Base-by-base conservation (phyloP, 1,140 invertebrate genomes). In the Steinernema feltiae region DNA sequence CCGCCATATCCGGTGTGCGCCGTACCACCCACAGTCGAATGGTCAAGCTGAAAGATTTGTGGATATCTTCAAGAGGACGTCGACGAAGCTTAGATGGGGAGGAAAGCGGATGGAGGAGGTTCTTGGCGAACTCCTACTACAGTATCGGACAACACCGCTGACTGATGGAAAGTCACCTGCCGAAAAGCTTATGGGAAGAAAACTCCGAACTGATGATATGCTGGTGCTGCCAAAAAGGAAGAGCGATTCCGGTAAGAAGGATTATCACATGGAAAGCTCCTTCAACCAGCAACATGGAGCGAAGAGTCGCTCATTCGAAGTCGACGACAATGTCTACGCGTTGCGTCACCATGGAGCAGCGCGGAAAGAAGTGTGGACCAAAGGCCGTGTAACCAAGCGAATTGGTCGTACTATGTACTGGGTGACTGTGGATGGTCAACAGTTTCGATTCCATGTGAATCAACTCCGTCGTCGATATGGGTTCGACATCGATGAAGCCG, bases 1-100 rank as follows among this genome's bases (percentile, higher is more conserved):
- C 46, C 31, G 63, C 0, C 83, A 83, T 70, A 78, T 80, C 0
- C 32, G 17, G 0, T 73, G 75, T 1, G 46, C 86, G 32, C 82
- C 86, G 53, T 85, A 80, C 71, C 80, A 86, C 77, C 86, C 82
- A 0, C 71, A 79, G 27, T 78, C 80, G 18, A 87, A 86, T 74
- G 83, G 83, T 53, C 69, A 76, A 48, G 84, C 83, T 18, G 84
- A 86, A 77, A 17, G 84, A 0, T 85, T 87, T 69, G 82, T 86
- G 7, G 82, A 82, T 24, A 86, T 82, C 1, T 80, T 84, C 77
- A 82, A 82, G 63, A 1, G 75, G 1, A 27, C 18, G 48, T 1
- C 79, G 15, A 29, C 24, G 17, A 78, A 78, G 53, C 27, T 24
- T 27, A 3, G 15, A 3, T 63, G 53, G 53, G 53, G 24, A 21